Base-by-base conservation (phyloP, 2,113 vertebrate genomes). In the Numida meleagris region DNA sequence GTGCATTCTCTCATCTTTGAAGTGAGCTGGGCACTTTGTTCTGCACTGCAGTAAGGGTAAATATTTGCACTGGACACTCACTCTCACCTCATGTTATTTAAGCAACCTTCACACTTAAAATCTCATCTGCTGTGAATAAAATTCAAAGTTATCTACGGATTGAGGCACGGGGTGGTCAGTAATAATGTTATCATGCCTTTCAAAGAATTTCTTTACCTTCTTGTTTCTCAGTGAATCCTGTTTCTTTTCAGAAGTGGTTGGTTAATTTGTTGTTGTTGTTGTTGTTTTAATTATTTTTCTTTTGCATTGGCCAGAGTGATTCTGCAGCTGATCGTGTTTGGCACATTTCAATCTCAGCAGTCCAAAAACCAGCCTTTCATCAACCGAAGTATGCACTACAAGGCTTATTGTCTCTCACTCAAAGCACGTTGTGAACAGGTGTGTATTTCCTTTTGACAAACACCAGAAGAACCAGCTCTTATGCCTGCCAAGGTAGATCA, bases 291-390 rank as follows among this genome's bases (percentile, higher is more conserved):
- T 59, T 86, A 19, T 4, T 36, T 78, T 51, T 79, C 38, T 73
- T 48, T 68, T 89, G 45, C 24, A 57, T 48, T 83, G 74, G 40
- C 58, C 62, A 82, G 73, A n/a, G 38, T 78, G 34, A 82, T 87
- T 95, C 66, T 88, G 43, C 73, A 76, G 75, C 92, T 87, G 88
- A 77, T 87, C 13, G 3, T 50, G 43, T 89, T 92, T 94, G 94
- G 80, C 84, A 34, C 82, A 48, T 74, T 79, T 85, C 4, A 5
- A 45, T 81, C 70, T 94, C 78, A 89, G 70, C 66, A 40, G 59
- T 84, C 57, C 74, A 84, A 90, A 83, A 82, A 68, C 18, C 40
- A 81, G 33, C 29, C 46, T 87, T 95, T 76, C 74, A 45, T 73
- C 72, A 76, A 42, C 38, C 80, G 59, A 78, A 51, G 33, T 55